Evolutionary conservation across 1,140 invertebrate species (phyloP).

Genomic region (Drosophila murphyi): DNA sequence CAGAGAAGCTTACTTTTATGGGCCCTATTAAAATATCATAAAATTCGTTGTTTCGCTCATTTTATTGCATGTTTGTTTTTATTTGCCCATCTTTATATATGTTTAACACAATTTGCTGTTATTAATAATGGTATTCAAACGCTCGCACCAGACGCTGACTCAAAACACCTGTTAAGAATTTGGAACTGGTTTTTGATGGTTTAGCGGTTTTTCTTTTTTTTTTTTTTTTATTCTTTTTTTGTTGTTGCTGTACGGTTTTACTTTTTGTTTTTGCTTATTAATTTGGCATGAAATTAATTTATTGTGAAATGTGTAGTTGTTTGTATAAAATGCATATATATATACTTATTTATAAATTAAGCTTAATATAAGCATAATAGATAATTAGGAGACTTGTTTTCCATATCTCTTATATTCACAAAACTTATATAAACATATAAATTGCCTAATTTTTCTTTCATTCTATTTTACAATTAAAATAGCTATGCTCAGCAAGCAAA

Average conservation of each 20-base stretch:
- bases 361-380: background rate
- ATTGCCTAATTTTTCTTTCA: slow-evolving; percentile 12
- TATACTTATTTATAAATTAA: background rate
- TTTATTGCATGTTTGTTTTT: slow-evolving; percentile 43
- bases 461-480: background rate
- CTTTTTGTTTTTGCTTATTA: slow-evolving; percentile 39
- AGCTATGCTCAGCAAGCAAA: background rate
- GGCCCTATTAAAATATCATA: slow-evolving; percentile 61
- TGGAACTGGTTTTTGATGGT: slow-evolving; percentile 68
- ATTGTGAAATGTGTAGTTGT: slow-evolving; percentile 4
- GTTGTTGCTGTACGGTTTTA: slow-evolving; percentile 12
- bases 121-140: slow-evolving; percentile 74
- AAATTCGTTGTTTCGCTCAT: slow-evolving; percentile 38
- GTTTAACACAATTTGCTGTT: slow-evolving; percentile 67
- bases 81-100: slow-evolving; percentile 30
- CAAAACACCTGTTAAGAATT: slow-evolving; percentile 68
- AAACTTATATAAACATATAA: background rate
- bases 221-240: slow-evolving; percentile 21
- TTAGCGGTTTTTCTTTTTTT: slow-evolving; percentile 36
- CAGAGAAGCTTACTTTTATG: slow-evolving; percentile 53
- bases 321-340: background rate
- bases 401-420: background rate
- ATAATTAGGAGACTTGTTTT: background rate
- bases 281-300: slow-evolving; percentile 46
- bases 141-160: slow-evolving; percentile 7